Percentiles rank a stretch among this genome's conserved stretches.
Evolutionary conservation across 1,140 invertebrate genomes (phyloP).

Genomic region (Leguminivora glycinivorella): DNA sequence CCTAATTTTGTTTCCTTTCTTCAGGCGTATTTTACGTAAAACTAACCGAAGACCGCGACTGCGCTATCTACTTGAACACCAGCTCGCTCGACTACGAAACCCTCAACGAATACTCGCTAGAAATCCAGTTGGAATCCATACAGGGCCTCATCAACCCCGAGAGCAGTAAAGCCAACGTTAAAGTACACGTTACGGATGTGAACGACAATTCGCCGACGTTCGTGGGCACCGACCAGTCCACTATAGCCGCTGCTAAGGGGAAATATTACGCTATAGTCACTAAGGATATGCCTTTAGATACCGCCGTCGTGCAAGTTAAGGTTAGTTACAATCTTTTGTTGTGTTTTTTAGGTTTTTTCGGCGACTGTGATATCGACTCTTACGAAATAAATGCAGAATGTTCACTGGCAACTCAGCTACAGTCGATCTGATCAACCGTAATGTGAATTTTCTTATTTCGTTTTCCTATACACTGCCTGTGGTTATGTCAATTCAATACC

Average conservation of each 20-base stretch:
- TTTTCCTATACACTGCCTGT: too few relatives aligned
- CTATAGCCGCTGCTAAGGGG: conserved; percentile 62
- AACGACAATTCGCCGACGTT: conserved; percentile 94
- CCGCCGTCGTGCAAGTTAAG: conserved; percentile 87
- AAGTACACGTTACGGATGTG: conserved; percentile 90
- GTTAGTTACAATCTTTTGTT: conserved; percentile 51
- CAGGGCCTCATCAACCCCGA: conserved; percentile 88
- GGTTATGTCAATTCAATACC: too few relatives aligned
- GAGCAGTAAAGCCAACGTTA: conserved; percentile 86
- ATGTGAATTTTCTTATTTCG: too few relatives aligned
- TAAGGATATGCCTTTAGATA: conserved; percentile 84
- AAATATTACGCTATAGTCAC: conserved; percentile 82
- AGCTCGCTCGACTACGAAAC: conserved; percentile 88
- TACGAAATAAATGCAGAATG: too few relatives aligned
- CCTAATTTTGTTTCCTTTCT: conserved; percentile 29
- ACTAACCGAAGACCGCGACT: conserved; percentile 88
- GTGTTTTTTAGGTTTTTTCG: background rate
- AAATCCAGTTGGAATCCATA: conserved; percentile 86
- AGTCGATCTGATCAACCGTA: too few relatives aligned
- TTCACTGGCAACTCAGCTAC: too few relatives aligned
- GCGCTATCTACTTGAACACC: conserved; percentile 85
- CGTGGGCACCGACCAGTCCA: conserved; percentile 82
- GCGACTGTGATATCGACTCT: too few relatives aligned
- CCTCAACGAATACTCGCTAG: conserved; percentile 85
- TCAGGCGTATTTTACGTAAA: conserved; percentile 85